Conservation (phyloP, 2,888 invertebrate species). For the Trilocha varians region DNA sequence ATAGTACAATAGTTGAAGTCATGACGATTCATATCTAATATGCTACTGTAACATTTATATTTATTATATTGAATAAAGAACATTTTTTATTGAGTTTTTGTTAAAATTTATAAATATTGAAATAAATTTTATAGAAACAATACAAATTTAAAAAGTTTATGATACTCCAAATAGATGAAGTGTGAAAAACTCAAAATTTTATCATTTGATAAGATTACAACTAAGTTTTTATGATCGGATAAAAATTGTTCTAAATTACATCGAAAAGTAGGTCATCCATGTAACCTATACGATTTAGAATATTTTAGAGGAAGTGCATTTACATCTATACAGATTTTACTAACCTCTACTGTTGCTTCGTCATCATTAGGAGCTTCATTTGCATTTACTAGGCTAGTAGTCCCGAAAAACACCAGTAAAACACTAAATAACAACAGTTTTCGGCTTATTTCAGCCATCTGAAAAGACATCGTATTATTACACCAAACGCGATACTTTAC, state of each 20-base stretch:
- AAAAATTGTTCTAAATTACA: background rate
- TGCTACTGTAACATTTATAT: no score
- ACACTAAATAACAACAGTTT: slow-evolving; percentile 36
- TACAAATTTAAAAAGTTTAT: no score
- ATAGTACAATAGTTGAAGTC: no score
- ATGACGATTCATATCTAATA: no score
- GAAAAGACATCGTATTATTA: slow-evolving; percentile 24
- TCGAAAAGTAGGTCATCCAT: slow-evolving; percentile 19
- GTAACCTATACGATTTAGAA: slow-evolving; percentile 20
- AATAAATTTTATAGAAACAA: no score
- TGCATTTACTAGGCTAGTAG: slow-evolving; percentile 24
- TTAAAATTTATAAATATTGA: no score
- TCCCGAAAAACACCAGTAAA: slow-evolving; percentile 37
- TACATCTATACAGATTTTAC: slow-evolving; percentile 14
- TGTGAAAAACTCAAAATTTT: background rate
- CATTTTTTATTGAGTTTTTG: no score
- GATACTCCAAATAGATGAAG: background rate
- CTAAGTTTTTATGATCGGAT: background rate
- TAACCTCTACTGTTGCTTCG: slow-evolving; percentile 58
- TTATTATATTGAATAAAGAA: no score
- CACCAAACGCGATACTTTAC: background rate
- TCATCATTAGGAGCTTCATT: slow-evolving; percentile 41
- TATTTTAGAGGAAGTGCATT: background rate
- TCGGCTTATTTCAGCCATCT: slow-evolving; percentile 54
- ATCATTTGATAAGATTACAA: background rate